phyloP scores from a whole-genome alignment of 2,888 invertebrate species.

The Cylloceria caligata region DNA sequence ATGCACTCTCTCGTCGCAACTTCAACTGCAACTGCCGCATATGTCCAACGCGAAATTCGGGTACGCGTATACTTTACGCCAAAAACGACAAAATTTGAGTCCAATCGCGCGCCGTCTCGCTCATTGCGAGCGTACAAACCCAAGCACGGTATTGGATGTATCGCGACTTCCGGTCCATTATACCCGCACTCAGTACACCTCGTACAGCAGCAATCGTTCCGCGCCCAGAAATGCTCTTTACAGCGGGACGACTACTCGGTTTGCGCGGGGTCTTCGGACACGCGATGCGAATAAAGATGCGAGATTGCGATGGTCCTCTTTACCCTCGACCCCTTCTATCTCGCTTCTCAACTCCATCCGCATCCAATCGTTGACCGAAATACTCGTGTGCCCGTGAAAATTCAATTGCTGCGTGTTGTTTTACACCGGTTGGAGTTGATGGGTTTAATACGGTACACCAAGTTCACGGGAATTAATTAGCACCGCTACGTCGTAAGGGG shows the following conservation, averaged over 20 bases:
- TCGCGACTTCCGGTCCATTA: constrained; percentile 76
- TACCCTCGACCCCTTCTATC: constrained; percentile 17
- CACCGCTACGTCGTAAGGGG: constrained; percentile 39
- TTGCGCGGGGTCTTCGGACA: constrained; percentile 32
- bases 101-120: constrained; percentile 39
- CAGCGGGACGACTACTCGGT: constrained; percentile 23
- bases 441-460: constrained; percentile 29
- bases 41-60: constrained; percentile 38
- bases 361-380: constrained; percentile 67
- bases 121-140: background rate
- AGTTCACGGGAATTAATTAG: constrained; percentile 54
- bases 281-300: constrained; percentile 54
- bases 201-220: too few species aligned
- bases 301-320: constrained; percentile 17
- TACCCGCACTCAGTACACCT: background rate
- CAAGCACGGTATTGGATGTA: constrained; percentile 50
- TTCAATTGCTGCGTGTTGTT: constrained; percentile 60
- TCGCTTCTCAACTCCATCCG: constrained; percentile 1
- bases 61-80: constrained; percentile 33
- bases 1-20: constrained; percentile 26
- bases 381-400: constrained; percentile 68
- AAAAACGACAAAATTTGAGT: constrained; percentile 49
- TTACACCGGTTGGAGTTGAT: constrained; percentile 5
- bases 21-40: constrained; percentile 30
- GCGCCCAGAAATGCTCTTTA: constrained; percentile 28